Evolutionary conservation across 1,140 invertebrate species (phyloP).

Genomic region (Chymomyza costata): DNA sequence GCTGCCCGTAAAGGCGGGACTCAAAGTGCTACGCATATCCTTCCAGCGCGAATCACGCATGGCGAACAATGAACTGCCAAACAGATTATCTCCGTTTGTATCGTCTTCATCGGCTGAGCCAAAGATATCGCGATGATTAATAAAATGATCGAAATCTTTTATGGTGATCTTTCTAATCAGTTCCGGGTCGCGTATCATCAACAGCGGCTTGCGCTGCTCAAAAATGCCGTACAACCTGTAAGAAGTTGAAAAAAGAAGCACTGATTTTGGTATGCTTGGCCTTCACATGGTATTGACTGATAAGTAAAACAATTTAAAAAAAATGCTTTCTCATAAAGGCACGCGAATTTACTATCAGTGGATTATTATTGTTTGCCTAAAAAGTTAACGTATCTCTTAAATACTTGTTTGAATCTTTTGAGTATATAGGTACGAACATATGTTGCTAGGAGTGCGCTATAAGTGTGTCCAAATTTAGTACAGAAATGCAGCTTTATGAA

Average conservation of each 20-base stretch:
- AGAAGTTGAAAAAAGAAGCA: conserved; percentile 49
- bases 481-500: too few relatives aligned
- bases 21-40: conserved; percentile 75
- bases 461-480: too few relatives aligned
- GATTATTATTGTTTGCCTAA: too few relatives aligned
- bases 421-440: too few relatives aligned
- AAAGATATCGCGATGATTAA: conserved; percentile 74
- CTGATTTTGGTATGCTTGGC: too few relatives aligned
- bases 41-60: conserved; percentile 74
- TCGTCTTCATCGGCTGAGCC: conserved; percentile 66
- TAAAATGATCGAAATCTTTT: conserved; percentile 76
- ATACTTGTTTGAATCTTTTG: too few relatives aligned
- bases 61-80: conserved; percentile 70
- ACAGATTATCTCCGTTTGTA: conserved; percentile 68
- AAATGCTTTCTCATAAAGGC: too few relatives aligned
- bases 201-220: conserved; percentile 76
- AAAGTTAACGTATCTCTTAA: too few relatives aligned
- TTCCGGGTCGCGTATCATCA: conserved; percentile 78
- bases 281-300: too few relatives aligned
- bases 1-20: conserved; percentile 74
- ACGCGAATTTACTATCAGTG: too few relatives aligned
- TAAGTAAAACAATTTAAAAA: too few relatives aligned
- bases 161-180: conserved; percentile 75
- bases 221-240: conserved; percentile 77
- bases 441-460: too few relatives aligned